Percentiles rank a stretch among this genome's conserved stretches.
These are phyloP conservation scores for Platyscapa corneri DNA, from an alignment of 1,140 invertebrate species.

Conservation along the genomic window DNA sequence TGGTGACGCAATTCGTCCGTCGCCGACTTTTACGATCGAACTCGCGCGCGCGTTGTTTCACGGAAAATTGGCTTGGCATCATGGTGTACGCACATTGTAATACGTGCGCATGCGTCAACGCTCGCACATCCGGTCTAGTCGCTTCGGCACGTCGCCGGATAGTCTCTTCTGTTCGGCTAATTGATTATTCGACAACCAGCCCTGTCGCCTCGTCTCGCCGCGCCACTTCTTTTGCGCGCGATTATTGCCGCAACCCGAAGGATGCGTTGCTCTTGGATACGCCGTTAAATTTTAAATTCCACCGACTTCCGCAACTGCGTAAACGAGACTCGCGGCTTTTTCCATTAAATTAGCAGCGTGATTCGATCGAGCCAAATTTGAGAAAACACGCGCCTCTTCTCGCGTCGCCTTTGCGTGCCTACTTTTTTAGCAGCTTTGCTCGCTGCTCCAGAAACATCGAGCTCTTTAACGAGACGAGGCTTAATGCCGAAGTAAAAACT, in stretches of 20 bases:
- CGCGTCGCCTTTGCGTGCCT: too few relatives aligned
- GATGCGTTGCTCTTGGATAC: not conserved
- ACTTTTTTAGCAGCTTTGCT: too few relatives aligned
- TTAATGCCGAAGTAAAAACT: too few relatives aligned
- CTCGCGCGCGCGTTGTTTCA: not conserved
- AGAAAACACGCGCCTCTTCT: too few relatives aligned
- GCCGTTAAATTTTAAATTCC: too few relatives aligned
- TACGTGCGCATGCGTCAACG: not conserved
- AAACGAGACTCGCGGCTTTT: too few relatives aligned
- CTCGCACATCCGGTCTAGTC: not conserved
- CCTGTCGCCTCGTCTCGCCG: too few relatives aligned
- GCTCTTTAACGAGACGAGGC: too few relatives aligned
- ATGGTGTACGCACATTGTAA: not conserved
- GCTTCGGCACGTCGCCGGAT: not conserved
- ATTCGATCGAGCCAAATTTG: too few relatives aligned
- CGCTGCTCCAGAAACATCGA: too few relatives aligned
- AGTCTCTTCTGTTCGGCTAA: not conserved
- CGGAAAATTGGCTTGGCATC: not conserved
- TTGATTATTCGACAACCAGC: not conserved
- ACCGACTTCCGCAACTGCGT: too few relatives aligned
- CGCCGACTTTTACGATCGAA: not conserved
- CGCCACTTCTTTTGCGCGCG: not conserved
- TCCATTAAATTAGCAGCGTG: too few relatives aligned
- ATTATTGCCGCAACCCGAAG: not conserved
- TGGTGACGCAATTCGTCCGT: slow-evolving; percentile 52